Percentiles rank a stretch among this genome's conserved stretches.
phyloP scores from a whole-genome alignment of 2,888 invertebrate species.

The Hemaris fuciformis region DNA sequence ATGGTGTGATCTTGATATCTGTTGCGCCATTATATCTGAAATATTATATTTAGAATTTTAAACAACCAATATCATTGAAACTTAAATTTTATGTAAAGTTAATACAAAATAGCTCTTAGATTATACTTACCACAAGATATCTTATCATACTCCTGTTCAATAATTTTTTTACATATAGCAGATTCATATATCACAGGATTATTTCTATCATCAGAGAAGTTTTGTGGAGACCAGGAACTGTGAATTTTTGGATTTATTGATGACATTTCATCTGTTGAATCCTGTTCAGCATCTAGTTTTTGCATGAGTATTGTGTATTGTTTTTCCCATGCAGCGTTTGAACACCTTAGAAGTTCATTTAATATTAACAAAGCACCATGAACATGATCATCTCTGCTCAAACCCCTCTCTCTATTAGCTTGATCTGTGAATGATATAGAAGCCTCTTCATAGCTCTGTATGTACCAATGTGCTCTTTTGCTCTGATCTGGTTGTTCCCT shows the following conservation, averaged over 20 bases:
- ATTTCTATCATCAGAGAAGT: constrained; percentile 58
- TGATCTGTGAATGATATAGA: constrained; percentile 87
- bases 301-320: constrained; percentile 88
- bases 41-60: not conserved
- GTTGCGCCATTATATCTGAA: constrained; percentile 89
- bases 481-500: constrained; percentile 95
- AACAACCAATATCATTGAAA: no score
- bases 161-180: constrained; percentile 90
- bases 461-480: constrained; percentile 94
- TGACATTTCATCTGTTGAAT: constrained; percentile 74
- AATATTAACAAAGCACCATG: constrained; percentile 96
- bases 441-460: constrained; percentile 95
- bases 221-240: constrained; percentile 50
- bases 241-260: constrained; percentile 76
- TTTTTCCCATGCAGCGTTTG: constrained; percentile 93
- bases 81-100: no score
- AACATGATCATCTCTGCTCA: constrained; percentile 92
- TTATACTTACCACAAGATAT: constrained; percentile 82
- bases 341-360: constrained; percentile 95
- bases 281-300: constrained; percentile 76
- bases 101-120: no score
- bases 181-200: constrained; percentile 85
- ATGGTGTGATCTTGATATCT: constrained; percentile 87
- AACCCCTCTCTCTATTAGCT: constrained; percentile 79
- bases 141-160: constrained; percentile 91